These are phyloP conservation scores for Netelia melanura DNA, from an alignment of 2,888 invertebrate genomes.

Conservation along the genomic window DNA sequence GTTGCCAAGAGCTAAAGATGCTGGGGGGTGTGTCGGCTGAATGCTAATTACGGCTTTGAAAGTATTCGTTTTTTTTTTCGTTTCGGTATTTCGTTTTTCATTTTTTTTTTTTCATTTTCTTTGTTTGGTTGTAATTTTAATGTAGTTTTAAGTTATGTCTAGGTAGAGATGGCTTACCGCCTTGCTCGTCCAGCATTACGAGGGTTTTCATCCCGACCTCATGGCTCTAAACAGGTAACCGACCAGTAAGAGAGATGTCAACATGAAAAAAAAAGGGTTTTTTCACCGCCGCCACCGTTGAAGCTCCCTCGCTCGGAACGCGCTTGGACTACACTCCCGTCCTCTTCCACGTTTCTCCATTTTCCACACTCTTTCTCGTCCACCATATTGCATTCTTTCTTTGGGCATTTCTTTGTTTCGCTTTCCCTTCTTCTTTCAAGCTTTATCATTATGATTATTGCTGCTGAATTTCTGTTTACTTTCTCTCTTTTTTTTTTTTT, in stretches of 20 bases:
- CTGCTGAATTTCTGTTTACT: neutral
- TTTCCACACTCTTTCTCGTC: slow-evolving; percentile 28
- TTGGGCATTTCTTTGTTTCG: neutral
- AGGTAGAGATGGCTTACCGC: slow-evolving; percentile 94
- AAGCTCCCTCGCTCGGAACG: slow-evolving; percentile 67
- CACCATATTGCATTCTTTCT: slow-evolving; percentile 28
- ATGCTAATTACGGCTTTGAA: slow-evolving; percentile 65
- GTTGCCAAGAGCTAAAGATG: slow-evolving; percentile 64
- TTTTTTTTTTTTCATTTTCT: slow-evolving; percentile 36
- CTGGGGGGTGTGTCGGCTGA: slow-evolving; percentile 68
- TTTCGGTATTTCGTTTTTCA: slow-evolving; percentile 18
- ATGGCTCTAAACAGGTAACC: slow-evolving; percentile 96
- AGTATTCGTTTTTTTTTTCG: slow-evolving; percentile 44
- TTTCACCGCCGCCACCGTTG: slow-evolving; percentile 72
- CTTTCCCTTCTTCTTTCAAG: slow-evolving; percentile 1
- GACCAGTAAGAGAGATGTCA: slow-evolving; percentile 83
- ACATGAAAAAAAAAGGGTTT: slow-evolving; percentile 72
- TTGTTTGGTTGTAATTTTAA: slow-evolving; percentile 67
- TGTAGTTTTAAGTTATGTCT: slow-evolving; percentile 76
- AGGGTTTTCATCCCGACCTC: slow-evolving; percentile 99
- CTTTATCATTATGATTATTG: slow-evolving; percentile 2
- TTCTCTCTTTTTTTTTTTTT: neutral
- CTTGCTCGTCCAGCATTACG: slow-evolving; percentile 99
- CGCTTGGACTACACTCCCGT: neutral
- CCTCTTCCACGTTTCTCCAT: too few relatives aligned